phyloP scores from a whole-genome alignment of 1,140 invertebrate genomes.

The Steinernema feltiae region DNA sequence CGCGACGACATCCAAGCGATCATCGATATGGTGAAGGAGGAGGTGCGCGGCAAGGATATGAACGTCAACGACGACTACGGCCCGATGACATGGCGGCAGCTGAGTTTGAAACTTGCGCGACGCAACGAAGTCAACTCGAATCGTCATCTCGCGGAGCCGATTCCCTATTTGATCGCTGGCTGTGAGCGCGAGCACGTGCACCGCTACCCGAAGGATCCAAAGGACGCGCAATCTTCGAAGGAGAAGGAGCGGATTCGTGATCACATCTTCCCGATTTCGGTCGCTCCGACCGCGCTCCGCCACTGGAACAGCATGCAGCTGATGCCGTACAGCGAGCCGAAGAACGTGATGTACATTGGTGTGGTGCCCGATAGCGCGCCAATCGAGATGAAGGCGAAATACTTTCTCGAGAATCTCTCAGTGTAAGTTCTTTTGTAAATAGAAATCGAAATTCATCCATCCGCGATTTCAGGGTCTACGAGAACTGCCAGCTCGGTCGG shows the following conservation, averaged over 20 bases:
- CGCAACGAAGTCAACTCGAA: background rate
- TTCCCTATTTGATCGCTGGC: slow-evolving; percentile 39
- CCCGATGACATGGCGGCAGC: background rate
- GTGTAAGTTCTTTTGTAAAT: slow-evolving; percentile 22
- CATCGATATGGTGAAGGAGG: background rate
- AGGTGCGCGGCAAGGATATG: background rate
- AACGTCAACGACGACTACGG: slow-evolving; percentile 9
- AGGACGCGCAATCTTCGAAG: background rate
- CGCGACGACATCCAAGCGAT: background rate
- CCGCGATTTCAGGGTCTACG: background rate
- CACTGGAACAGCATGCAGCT: slow-evolving; percentile 60
- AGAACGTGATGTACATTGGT: slow-evolving; percentile 88
- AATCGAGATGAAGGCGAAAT: slow-evolving; percentile 68
- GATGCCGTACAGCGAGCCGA: slow-evolving; percentile 83
- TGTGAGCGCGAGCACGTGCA: slow-evolving; percentile 32
- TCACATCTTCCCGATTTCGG: slow-evolving; percentile 21
- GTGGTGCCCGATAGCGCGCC: slow-evolving; percentile 84
- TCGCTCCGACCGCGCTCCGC: slow-evolving; percentile 25
- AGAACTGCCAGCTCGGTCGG: slow-evolving; percentile 16
- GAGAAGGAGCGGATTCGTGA: background rate
- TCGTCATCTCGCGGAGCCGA: slow-evolving; percentile 38
- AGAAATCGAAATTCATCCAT: slow-evolving; percentile 18
- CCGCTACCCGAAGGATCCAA: background rate
- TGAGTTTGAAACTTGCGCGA: background rate
- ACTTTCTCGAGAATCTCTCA: slow-evolving; percentile 60